Percentiles rank a stretch among this genome's conserved stretches.
These are phyloP conservation scores for Natator depressus DNA, from an alignment of 2,113 vertebrate species.

Conservation along the genomic window DNA sequence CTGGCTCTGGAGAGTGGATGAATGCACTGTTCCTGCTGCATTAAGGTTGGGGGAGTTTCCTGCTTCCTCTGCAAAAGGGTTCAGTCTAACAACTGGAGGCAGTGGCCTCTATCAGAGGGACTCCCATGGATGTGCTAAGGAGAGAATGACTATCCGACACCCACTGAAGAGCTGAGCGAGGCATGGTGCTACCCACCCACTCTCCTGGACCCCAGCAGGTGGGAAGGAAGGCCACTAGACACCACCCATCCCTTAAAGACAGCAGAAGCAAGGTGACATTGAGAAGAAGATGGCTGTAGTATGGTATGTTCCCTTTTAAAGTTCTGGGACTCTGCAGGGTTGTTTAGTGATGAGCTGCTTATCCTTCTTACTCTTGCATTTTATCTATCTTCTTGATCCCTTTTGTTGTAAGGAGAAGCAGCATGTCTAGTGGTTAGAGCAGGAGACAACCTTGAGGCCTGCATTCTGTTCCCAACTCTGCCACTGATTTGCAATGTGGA, in stretches of 20 bases:
- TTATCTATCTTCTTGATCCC: not conserved
- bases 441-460: not conserved
- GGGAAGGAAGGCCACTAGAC: not conserved
- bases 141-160: not conserved
- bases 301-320: too few species aligned
- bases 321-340: not conserved
- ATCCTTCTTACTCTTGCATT: not conserved
- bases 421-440: not conserved
- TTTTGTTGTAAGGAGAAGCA: not conserved
- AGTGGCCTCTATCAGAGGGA: not conserved
- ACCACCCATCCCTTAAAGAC: too few species aligned
- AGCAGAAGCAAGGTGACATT: too few species aligned
- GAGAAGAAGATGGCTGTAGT: too few species aligned
- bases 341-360: not conserved
- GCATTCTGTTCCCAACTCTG: not conserved
- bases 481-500: not conserved
- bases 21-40: not conserved
- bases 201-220: not conserved
- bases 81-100: not conserved
- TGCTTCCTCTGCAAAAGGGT: not conserved
- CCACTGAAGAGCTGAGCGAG: not conserved
- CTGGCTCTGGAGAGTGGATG: not conserved
- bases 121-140: fast-evolving
- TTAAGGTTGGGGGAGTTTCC: not conserved
- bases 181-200: too few species aligned